Percentiles rank a stretch among this genome's conserved stretches.
phyloP scores from a whole-genome alignment of 2,888 invertebrate species.

The Pollenia amentaria region DNA sequence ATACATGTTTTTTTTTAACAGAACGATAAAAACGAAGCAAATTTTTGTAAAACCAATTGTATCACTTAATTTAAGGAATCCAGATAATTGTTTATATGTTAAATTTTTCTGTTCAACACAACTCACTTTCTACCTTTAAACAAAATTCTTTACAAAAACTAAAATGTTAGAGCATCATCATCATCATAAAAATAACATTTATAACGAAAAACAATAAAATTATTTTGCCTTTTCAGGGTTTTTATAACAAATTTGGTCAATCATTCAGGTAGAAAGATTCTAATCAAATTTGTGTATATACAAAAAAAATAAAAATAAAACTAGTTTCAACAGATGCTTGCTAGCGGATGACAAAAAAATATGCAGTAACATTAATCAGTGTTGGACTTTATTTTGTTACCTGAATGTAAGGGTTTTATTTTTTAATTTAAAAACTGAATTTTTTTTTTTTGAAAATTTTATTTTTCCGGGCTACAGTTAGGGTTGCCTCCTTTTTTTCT shows the following conservation, averaged over 20 bases:
- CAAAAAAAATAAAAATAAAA: constrained; percentile 16
- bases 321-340: constrained; percentile 36
- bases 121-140: background rate
- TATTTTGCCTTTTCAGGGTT: constrained; percentile 11
- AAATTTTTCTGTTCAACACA: background rate
- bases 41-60: too few relatives aligned
- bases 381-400: background rate
- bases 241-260: constrained; percentile 11
- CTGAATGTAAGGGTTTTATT: background rate
- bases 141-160: background rate
- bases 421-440: too few relatives aligned
- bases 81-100: too few relatives aligned
- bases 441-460: too few relatives aligned
- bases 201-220: background rate
- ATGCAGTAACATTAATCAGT: background rate
- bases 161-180: constrained; percentile 28
- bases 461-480: too few relatives aligned
- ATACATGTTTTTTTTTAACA: too few relatives aligned
- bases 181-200: background rate
- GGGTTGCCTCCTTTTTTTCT: too few relatives aligned
- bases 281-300: background rate
- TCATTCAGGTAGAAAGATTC: constrained; percentile 44
- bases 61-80: too few relatives aligned
- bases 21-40: too few relatives aligned
- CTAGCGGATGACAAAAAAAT: background rate